A percentile compares a stretch with the other conserved stretches of the same genome.
Conservation (phyloP, 2,797 vertebrate genomes). For the Nannoperca obscura region DNA sequence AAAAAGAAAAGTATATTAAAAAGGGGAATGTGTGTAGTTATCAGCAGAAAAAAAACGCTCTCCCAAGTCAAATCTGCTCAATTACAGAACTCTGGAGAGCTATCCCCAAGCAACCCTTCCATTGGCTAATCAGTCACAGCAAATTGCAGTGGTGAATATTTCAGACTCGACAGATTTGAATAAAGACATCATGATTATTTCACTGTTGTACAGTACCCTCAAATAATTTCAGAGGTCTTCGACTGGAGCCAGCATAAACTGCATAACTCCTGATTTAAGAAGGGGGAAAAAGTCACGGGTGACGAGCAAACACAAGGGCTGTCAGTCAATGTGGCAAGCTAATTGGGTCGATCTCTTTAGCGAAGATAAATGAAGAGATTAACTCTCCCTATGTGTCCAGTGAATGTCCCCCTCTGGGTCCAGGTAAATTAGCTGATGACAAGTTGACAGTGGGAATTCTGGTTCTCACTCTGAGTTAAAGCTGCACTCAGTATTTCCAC, state of each 20-base stretch:
- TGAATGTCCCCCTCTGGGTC: conserved; percentile 77
- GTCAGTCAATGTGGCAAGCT: conserved; percentile 77
- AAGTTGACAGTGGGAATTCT: conserved; percentile 74
- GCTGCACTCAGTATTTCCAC: conserved; percentile 41
- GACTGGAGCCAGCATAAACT: conserved; percentile 53
- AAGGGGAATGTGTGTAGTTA: conserved; percentile 69
- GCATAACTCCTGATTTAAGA: conserved; percentile 51
- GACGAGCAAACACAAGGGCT: conserved; percentile 68
- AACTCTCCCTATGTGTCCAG: conserved; percentile 78
- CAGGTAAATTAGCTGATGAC: conserved; percentile 82
- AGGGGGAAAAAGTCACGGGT: conserved; percentile 23
- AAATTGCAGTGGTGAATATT: conserved; percentile 77
- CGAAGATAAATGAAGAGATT: conserved; percentile 82
- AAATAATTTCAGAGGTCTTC: conserved; percentile 56
- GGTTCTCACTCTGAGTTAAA: conserved; percentile 47
- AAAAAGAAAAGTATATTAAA: conserved; percentile 71
- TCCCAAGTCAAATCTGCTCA: conserved; percentile 77
- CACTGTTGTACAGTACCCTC: conserved; percentile 59
- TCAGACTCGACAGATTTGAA: conserved; percentile 77
- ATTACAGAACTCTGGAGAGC: conserved; percentile 78
- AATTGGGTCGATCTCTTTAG: conserved; percentile 83
- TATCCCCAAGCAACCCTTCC: conserved; percentile 75
- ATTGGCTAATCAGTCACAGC: conserved; percentile 79
- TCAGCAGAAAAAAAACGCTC: conserved; percentile 64
- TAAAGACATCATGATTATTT: conserved; percentile 80